A percentile compares a stretch with the other conserved stretches of the same genome.
These are phyloP conservation scores for Caenorhabditis angaria DNA, from an alignment of 2,888 invertebrate genomes.

Conservation along the genomic window DNA sequence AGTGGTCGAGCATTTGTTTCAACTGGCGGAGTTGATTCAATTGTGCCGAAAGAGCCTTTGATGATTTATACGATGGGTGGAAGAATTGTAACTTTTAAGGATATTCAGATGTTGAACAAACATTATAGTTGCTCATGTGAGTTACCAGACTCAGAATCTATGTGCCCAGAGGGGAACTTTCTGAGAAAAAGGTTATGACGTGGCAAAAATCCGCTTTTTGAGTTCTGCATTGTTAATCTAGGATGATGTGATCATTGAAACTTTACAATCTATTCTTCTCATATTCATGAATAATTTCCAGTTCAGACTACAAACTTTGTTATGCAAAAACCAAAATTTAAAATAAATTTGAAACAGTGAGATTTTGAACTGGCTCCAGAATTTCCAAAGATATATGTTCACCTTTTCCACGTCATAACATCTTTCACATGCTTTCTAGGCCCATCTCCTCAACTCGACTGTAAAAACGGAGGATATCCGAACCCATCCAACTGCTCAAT, in stretches of 20 bases:
- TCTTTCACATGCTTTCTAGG: not conserved
- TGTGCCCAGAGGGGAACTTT: too few species aligned
- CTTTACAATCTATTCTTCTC: not conserved
- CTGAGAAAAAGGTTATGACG: not conserved
- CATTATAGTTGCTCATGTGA: constrained; percentile 38
- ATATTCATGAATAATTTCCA: not conserved
- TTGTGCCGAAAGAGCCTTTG: constrained; percentile 28
- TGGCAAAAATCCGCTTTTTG: too few species aligned
- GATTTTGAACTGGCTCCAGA: too few species aligned
- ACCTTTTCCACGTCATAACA: not conserved
- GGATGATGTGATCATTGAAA: too few species aligned
- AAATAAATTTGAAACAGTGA: too few species aligned
- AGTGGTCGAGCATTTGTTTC: constrained; percentile 31
- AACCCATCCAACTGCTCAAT: constrained; percentile 59
- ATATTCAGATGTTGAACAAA: constrained; percentile 33
- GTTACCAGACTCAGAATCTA: too few species aligned
- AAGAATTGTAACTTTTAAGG: constrained; percentile 34
- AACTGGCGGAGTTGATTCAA: constrained; percentile 29
- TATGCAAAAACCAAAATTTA: too few species aligned
- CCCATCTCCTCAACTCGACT: constrained; percentile 26
- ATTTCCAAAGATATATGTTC: too few species aligned
- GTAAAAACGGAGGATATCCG: constrained; percentile 61
- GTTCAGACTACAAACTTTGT: constrained; percentile 6
- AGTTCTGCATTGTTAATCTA: too few species aligned
- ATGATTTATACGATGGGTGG: constrained; percentile 45